Conservation (phyloP, 1,140 invertebrate species). For the Idris sp. region DNA sequence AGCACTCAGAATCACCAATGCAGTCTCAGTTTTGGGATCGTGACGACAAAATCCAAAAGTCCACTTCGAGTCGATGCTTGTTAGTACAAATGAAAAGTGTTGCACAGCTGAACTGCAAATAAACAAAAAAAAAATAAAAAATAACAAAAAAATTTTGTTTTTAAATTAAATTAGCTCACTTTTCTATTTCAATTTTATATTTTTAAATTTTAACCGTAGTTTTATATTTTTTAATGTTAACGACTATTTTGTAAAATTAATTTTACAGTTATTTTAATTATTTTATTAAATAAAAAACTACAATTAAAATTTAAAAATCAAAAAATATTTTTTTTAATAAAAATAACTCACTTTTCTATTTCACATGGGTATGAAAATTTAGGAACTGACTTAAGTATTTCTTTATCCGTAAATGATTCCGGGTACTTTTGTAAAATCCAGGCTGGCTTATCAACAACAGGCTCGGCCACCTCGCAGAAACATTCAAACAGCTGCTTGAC, state of each 20-base stretch:
- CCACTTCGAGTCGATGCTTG: constrained; percentile 95
- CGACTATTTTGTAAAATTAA: too few species aligned
- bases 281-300: constrained; percentile 4
- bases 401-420: constrained; percentile 84
- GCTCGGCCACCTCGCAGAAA: constrained; percentile 88
- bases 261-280: too few species aligned
- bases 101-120: constrained; percentile 84
- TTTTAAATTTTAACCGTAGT: too few species aligned
- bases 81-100: constrained; percentile 95
- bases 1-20: constrained; percentile 89
- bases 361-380: constrained; percentile 92
- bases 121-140: too few species aligned
- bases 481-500: constrained; percentile 89
- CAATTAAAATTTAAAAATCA: too few species aligned
- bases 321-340: too few species aligned
- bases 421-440: constrained; percentile 89
- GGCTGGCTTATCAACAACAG: constrained; percentile 80
- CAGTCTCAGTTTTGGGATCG: constrained; percentile 88
- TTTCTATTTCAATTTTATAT: too few species aligned
- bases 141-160: too few species aligned
- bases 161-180: too few species aligned
- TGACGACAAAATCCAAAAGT: constrained; percentile 97
- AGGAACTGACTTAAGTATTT: constrained; percentile 87
- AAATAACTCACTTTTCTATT: constrained; percentile 87
- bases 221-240: too few species aligned